Percentiles rank a stretch among this genome's conserved stretches.
Evolutionary conservation across 2,888 invertebrate species (phyloP).

Genomic region (Drosophila ochracea): DNA sequence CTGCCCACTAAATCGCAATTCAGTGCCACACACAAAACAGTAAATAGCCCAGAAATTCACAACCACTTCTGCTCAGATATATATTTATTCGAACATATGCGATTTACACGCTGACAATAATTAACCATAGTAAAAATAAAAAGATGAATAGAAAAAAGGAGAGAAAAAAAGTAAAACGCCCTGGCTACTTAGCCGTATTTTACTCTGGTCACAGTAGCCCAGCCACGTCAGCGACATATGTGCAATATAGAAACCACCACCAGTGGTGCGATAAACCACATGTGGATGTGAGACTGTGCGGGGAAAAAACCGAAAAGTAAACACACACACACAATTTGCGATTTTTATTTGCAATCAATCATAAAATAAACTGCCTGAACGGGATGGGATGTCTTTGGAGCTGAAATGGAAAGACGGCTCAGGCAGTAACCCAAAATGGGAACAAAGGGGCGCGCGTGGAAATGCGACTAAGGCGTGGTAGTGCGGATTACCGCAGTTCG

Average conservation of each 20-base stretch:
- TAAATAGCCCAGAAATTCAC: constrained; percentile 7
- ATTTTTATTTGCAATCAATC: constrained; percentile 82
- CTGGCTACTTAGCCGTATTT: constrained; percentile 48
- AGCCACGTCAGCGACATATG: constrained; percentile 73
- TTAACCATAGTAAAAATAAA: constrained; percentile 60
- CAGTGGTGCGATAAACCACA: constrained; percentile 29
- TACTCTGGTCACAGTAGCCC: constrained; percentile 50
- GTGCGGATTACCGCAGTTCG: constrained; percentile 81
- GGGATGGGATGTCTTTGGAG: constrained; percentile 30
- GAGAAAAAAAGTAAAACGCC: constrained; percentile 31
- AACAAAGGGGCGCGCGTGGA: constrained; percentile 72
- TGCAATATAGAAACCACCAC: constrained; percentile 61
- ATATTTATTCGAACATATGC: constrained; percentile 64
- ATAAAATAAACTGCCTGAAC: constrained; percentile 75
- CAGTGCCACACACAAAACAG: constrained; percentile 6
- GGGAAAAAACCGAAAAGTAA: constrained; percentile 69
- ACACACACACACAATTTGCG: constrained; percentile 74
- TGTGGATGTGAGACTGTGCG: constrained; percentile 39
- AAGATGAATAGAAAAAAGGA: constrained; percentile 33
- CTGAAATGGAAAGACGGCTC: constrained; percentile 1
- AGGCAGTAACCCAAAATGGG: constrained; percentile 11
- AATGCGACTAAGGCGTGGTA: constrained; percentile 82
- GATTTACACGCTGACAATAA: constrained; percentile 67
- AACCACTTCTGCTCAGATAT: constrained; percentile 47
- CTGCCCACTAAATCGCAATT: constrained; percentile 7